phyloP scores from a whole-genome alignment of 2,888 invertebrate species.

The Strigamia crassipes region DNA sequence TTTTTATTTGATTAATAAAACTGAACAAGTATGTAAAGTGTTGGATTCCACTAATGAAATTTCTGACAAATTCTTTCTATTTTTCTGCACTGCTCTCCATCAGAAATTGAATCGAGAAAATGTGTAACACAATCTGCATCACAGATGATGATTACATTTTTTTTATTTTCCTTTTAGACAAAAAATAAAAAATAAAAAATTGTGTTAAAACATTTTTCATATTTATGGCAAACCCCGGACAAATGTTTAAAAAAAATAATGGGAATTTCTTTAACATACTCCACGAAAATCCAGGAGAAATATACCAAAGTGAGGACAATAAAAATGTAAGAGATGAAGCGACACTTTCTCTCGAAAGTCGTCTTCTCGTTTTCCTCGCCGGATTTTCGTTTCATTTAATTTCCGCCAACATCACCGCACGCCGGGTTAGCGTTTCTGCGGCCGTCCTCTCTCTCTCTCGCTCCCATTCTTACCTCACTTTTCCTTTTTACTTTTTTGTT shows the following conservation, averaged over 20 bases:
- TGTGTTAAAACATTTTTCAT: neutral
- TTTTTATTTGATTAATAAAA: conserved; percentile 13
- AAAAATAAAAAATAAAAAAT: neutral
- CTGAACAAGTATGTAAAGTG: neutral
- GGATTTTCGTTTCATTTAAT: conserved; percentile 40
- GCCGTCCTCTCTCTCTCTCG: neutral
- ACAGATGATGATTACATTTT: neutral
- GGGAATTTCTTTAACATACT: conserved; percentile 2
- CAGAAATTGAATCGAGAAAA: neutral
- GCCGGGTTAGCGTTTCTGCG: conserved; percentile 36
- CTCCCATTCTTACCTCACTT: neutral
- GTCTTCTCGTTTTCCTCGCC: conserved; percentile 19
- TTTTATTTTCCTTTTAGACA: neutral
- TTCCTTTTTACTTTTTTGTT: neutral
- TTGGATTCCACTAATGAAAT: conserved; percentile 35
- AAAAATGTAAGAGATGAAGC: neutral
- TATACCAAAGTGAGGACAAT: neutral
- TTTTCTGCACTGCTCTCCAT: neutral
- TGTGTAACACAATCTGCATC: neutral
- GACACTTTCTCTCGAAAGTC: conserved; percentile 33
- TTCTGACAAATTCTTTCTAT: conserved; percentile 1
- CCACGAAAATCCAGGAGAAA: neutral
- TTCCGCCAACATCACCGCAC: conserved; percentile 25
- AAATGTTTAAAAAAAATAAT: conserved; percentile 17
- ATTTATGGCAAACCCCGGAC: conserved; percentile 24